Percentiles rank a stretch among this genome's conserved stretches.
Conservation (phyloP, 1,140 invertebrate genomes). For the Drosophila takahashii region DNA sequence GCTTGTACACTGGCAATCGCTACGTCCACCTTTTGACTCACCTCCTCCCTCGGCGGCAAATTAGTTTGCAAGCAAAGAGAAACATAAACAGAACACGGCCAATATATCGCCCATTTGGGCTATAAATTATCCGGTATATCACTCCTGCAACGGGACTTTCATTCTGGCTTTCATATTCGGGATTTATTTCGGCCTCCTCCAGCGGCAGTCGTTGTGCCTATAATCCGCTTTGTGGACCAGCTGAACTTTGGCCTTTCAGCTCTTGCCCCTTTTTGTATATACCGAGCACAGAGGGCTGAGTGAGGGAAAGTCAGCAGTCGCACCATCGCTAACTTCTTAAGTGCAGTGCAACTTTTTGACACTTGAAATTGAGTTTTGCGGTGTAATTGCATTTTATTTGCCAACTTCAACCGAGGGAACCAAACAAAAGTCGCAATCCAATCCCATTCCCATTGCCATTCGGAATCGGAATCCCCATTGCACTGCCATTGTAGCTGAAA, state of each 20-base stretch:
- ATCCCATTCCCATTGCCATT: slow-evolving; percentile 31
- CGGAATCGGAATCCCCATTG: slow-evolving; percentile 15
- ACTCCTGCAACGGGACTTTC: slow-evolving; percentile 19
- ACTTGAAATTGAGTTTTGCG: slow-evolving; percentile 81
- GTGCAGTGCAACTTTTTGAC: slow-evolving; percentile 80
- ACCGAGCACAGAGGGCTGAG: no score
- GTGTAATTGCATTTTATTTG: slow-evolving; percentile 83
- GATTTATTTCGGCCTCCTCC: slow-evolving; percentile 17
- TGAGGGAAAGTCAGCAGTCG: not conserved
- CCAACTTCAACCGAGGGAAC: slow-evolving; percentile 29
- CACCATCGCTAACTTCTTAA: slow-evolving; percentile 72
- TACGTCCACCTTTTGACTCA: slow-evolving; percentile 4
- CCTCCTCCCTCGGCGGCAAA: slow-evolving; percentile 36
- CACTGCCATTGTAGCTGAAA: slow-evolving; percentile 24
- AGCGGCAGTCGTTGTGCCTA: slow-evolving; percentile 20
- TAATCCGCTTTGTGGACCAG: slow-evolving; percentile 63
- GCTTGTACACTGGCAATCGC: slow-evolving; percentile 31
- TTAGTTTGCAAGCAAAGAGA: slow-evolving; percentile 52
- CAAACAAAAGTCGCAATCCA: slow-evolving; percentile 57
- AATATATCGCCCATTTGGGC: slow-evolving; percentile 66
- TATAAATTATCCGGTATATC: slow-evolving; percentile 48
- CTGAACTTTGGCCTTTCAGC: slow-evolving; percentile 38
- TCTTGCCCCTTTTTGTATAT: slow-evolving; percentile 2
- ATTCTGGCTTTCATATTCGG: slow-evolving; percentile 48
- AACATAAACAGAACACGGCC: slow-evolving; percentile 57